Evolutionary conservation across 2,888 invertebrate genomes (phyloP).

Genomic region (Bruchidius siliquastri): DNA sequence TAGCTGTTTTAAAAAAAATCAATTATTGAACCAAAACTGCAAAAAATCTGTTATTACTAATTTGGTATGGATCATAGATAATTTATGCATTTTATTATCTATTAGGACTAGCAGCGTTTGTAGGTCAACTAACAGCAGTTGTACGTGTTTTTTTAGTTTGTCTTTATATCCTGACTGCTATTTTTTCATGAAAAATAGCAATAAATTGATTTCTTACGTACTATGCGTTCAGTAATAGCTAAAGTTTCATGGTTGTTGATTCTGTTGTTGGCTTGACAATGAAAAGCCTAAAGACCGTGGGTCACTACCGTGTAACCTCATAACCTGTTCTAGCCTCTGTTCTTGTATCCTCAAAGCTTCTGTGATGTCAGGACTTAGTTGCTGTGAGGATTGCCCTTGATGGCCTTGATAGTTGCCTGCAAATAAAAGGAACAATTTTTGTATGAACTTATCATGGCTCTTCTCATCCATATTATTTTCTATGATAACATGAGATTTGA

Average conservation of each 20-base stretch:
- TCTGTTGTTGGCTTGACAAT: slow-evolving; percentile 50
- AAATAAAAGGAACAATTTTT: slow-evolving; percentile 8
- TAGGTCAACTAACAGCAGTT: not conserved
- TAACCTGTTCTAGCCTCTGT: slow-evolving; percentile 76
- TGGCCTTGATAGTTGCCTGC: slow-evolving; percentile 42
- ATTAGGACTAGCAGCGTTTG: not conserved
- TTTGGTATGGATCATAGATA: no score
- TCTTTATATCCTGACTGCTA: not conserved
- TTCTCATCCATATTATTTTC: not conserved
- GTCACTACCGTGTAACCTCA: slow-evolving; percentile 72
- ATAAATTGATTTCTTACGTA: slow-evolving; percentile 22
- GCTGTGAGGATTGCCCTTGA: slow-evolving; percentile 45
- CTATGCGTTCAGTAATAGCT: slow-evolving; percentile 67
- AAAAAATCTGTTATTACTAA: not conserved
- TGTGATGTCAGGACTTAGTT: slow-evolving; percentile 65
- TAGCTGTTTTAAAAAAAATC: not conserved
- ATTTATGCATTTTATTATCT: no score
- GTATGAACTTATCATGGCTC: not conserved
- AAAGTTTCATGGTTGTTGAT: slow-evolving; percentile 71
- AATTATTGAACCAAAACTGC: not conserved
- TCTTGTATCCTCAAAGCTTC: slow-evolving; percentile 67
- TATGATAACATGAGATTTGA: no score
- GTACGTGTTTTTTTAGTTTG: not conserved
- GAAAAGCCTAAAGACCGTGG: slow-evolving; percentile 77
- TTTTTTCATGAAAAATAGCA: slow-evolving; percentile 6